Conservation (phyloP, 2,888 invertebrate species). For the Idaea biselata region DNA sequence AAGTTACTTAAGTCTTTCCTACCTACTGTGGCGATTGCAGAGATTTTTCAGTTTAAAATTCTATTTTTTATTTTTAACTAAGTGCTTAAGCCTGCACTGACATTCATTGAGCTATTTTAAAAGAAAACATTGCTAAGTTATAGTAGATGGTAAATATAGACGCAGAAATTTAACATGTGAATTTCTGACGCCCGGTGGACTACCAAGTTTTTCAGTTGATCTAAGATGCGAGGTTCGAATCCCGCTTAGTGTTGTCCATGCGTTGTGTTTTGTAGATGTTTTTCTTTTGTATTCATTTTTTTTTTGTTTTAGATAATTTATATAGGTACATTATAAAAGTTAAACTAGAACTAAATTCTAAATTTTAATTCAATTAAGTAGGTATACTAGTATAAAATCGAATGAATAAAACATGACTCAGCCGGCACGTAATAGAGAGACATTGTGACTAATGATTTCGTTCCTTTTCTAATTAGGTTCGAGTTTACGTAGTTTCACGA, state of each 20-base stretch:
- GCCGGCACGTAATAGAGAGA: background rate
- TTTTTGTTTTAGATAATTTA: background rate
- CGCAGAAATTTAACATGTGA: too few species aligned
- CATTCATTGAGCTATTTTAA: too few species aligned
- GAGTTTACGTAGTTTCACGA: background rate
- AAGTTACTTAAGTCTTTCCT: background rate
- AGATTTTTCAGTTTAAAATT: background rate
- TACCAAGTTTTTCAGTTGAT: too few species aligned
- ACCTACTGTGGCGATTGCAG: background rate
- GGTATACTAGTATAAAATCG: background rate
- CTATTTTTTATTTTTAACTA: background rate
- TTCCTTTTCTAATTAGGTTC: background rate
- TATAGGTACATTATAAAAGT: background rate
- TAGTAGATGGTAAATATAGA: too few species aligned
- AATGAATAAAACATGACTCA: conserved; percentile 1
- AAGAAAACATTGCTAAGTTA: too few species aligned
- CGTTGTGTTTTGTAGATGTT: too few species aligned
- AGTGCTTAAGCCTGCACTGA: too few species aligned
- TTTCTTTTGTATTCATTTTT: too few species aligned
- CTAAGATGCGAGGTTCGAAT: too few species aligned
- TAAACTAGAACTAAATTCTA: background rate
- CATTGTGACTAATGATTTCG: background rate
- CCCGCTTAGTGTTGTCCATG: too few species aligned
- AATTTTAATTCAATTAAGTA: background rate
- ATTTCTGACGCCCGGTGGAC: too few species aligned